phyloP scores from a whole-genome alignment of 1,140 invertebrate genomes.

The Thaumetopoea pityocampa region DNA sequence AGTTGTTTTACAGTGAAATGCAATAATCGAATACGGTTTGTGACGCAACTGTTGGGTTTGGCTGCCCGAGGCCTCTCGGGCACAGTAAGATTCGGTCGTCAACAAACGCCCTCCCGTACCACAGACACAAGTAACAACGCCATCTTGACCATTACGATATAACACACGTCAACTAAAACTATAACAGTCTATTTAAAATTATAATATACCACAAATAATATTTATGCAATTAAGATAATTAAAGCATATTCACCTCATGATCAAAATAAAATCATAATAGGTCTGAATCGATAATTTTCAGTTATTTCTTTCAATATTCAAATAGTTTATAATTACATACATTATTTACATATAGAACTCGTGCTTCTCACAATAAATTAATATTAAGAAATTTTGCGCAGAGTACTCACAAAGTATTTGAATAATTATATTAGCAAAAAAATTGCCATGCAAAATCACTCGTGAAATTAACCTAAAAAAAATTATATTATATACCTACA shows the following conservation, averaged over 20 bases:
- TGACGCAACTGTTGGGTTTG: constrained; percentile 25
- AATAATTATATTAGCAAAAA: constrained; percentile 54
- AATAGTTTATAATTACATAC: constrained; percentile 50
- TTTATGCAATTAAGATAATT: constrained; percentile 67
- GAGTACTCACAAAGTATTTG: constrained; percentile 42
- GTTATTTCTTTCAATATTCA: constrained; percentile 53
- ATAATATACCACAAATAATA: constrained; percentile 69
- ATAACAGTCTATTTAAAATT: constrained; percentile 73
- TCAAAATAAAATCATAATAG: constrained; percentile 69
- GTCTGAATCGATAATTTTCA: constrained; percentile 60
- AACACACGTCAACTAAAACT: constrained; percentile 61
- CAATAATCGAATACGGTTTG: constrained; percentile 33
- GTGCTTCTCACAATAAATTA: constrained; percentile 64
- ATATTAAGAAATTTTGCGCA: constrained; percentile 50
- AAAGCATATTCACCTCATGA: constrained; percentile 72
- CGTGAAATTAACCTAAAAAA: constrained; percentile 58
- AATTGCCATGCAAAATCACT: constrained; percentile 69
- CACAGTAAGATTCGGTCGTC: too few species aligned
- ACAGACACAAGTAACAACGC: constrained; percentile 37
- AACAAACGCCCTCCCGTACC: too few species aligned
- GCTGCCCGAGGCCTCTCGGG: constrained; percentile 20
- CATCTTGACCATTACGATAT: constrained; percentile 39
- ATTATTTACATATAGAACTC: constrained; percentile 59
- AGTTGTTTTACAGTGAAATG: constrained; percentile 34
- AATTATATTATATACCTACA: constrained; percentile 59